Conservation (phyloP, 2,888 invertebrate species). For the Mesoligia furuncula region DNA sequence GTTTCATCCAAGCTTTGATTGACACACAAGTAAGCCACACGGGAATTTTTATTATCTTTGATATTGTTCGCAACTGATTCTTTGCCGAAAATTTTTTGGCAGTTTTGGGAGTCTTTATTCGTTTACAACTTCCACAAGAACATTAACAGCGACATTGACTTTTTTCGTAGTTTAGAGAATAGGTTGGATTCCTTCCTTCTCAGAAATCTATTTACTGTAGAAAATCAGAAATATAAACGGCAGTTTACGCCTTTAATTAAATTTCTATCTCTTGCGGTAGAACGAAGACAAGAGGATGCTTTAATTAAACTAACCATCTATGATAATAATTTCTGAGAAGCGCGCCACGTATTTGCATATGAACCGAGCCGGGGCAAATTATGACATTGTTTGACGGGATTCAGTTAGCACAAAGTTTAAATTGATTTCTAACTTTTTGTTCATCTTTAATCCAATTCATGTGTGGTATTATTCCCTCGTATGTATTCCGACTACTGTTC, state of each 20-base stretch:
- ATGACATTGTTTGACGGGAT: constrained; percentile 54
- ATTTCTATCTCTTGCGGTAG: constrained; percentile 8
- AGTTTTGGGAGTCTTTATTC: neutral
- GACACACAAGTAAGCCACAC: neutral
- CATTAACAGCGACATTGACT: neutral
- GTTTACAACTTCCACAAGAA: neutral
- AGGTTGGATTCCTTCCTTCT: neutral
- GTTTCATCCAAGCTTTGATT: neutral
- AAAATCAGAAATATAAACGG: neutral
- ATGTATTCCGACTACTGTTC: constrained; percentile 5
- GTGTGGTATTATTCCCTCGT: constrained; percentile 18
- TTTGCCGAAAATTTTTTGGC: neutral
- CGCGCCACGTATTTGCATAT: constrained; percentile 50
- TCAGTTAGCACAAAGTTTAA: constrained; percentile 48
- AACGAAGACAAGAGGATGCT: constrained; percentile 41
- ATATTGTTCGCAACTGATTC: neutral
- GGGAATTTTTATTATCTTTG: constrained; percentile 1
- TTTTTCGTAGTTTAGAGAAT: neutral
- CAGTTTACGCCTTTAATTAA: constrained; percentile 27
- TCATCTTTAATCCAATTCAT: constrained; percentile 32
- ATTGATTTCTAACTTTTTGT: constrained; percentile 49
- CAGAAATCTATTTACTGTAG: neutral
- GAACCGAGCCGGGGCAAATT: constrained; percentile 44
- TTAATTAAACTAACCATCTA: constrained; percentile 59
- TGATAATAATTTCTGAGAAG: constrained; percentile 52